Evolutionary conservation across 2,113 vertebrate genomes (phyloP).

Genomic region (Lagenorhynchus albirostris): DNA sequence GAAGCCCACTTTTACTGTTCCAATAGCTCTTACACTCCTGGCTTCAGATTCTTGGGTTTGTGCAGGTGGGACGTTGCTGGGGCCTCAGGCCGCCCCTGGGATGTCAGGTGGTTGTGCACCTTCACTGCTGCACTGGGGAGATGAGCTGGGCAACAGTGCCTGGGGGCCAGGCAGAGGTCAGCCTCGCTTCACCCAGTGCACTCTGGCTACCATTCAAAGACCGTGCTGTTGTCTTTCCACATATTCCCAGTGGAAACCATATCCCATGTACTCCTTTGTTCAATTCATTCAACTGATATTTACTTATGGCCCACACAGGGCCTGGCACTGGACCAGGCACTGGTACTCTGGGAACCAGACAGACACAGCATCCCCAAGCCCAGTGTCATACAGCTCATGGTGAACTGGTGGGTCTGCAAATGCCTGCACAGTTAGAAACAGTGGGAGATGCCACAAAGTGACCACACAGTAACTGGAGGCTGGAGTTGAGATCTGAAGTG

Average conservation of each 20-base stretch:
- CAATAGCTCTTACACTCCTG: background rate
- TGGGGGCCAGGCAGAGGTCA: background rate
- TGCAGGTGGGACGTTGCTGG: background rate
- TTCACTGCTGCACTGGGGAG: background rate
- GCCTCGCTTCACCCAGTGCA: fast-evolving
- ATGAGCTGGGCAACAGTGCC: background rate
- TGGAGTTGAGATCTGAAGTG: background rate
- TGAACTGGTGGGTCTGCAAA: background rate
- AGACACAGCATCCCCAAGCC: background rate
- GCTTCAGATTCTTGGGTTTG: background rate
- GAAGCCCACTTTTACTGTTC: background rate
- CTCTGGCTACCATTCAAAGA: background rate
- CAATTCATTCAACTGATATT: background rate
- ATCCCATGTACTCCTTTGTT: background rate
- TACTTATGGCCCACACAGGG: background rate
- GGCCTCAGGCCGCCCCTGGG: fast-evolving
- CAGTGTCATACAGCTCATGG: background rate
- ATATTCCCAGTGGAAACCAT: background rate
- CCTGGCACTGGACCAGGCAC: background rate
- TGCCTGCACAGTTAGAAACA: background rate
- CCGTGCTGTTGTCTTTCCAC: background rate
- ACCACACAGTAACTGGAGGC: background rate
- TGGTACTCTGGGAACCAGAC: background rate
- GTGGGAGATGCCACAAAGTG: background rate
- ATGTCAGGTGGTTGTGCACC: background rate